Percentiles rank a stretch among this genome's conserved stretches.
phyloP scores from a whole-genome alignment of 1,140 invertebrate genomes.

The Drosophila serrata region DNA sequence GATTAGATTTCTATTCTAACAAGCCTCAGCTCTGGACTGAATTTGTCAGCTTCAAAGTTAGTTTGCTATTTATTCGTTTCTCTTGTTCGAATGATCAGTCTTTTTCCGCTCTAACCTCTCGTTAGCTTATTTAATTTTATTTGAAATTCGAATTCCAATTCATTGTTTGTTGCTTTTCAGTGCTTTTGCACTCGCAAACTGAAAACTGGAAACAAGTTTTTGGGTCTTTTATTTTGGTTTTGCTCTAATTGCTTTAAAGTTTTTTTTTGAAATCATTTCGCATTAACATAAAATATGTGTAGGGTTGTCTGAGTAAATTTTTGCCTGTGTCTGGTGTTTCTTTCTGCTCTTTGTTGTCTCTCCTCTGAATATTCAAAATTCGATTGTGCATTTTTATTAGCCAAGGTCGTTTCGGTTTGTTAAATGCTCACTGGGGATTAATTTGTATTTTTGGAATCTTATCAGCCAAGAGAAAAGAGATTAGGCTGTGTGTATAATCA shows the following conservation, averaged over 20 bases:
- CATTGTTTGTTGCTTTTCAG: slow-evolving; percentile 12
- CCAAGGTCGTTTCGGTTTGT: slow-evolving; percentile 12
- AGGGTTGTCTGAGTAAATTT: slow-evolving; percentile 14
- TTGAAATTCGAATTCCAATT: slow-evolving; percentile 23
- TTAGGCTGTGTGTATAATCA: slow-evolving; percentile 11
- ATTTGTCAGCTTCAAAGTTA: slow-evolving; percentile 1
- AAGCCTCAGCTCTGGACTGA: not conserved
- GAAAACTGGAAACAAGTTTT: slow-evolving; percentile 25
- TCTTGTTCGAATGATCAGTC: not conserved
- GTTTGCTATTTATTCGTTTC: slow-evolving; percentile 2
- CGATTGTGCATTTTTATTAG: slow-evolving; percentile 31
- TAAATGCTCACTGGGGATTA: slow-evolving; percentile 8
- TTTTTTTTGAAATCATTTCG: slow-evolving; percentile 15
- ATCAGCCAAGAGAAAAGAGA: slow-evolving; percentile 4
- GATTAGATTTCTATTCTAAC: slow-evolving; percentile 10
- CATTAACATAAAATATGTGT: slow-evolving; percentile 18
- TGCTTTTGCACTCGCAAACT: slow-evolving; percentile 38
- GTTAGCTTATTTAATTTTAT: slow-evolving; percentile 15
- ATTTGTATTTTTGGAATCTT: slow-evolving; percentile 15
- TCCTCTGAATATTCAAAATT: slow-evolving; percentile 16
- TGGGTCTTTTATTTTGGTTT: slow-evolving; percentile 21
- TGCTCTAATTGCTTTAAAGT: slow-evolving; percentile 23
- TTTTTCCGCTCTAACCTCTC: not conserved
- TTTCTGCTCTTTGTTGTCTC: slow-evolving; percentile 2
- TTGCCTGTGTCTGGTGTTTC: slow-evolving; percentile 15